These are phyloP conservation scores for Botia almorhae DNA, from an alignment of 2,797 vertebrate genomes.

Conservation along the genomic window DNA sequence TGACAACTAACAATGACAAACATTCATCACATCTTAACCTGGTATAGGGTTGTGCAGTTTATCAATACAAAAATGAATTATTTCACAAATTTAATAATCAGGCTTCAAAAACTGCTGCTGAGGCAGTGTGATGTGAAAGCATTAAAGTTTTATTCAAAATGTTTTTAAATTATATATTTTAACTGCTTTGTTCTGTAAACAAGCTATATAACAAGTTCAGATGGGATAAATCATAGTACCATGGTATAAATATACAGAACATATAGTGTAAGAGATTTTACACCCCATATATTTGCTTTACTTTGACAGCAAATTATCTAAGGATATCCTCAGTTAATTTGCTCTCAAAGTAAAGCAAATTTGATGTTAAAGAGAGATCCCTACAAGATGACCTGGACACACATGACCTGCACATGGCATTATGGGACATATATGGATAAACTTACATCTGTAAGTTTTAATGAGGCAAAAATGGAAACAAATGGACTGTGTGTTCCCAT, in stretches of 20 bases:
- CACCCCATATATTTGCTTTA: too few relatives aligned
- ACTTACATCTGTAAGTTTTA: constrained; percentile 44
- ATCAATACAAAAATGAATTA: too few relatives aligned
- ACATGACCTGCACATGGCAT: constrained; percentile 36
- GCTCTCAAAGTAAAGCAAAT: background rate
- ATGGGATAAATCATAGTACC: too few relatives aligned
- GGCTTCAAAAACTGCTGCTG: too few relatives aligned
- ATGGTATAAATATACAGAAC: too few relatives aligned
- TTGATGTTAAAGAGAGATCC: constrained; percentile 10
- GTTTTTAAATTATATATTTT: too few relatives aligned
- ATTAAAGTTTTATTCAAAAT: too few relatives aligned
- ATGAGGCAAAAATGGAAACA: constrained; percentile 61
- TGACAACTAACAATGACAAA: constrained; percentile 16
- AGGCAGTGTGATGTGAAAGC: too few relatives aligned
- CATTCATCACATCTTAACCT: constrained; percentile 4
- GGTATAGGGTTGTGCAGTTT: background rate
- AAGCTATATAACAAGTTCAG: too few relatives aligned
- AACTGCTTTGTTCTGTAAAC: too few relatives aligned
- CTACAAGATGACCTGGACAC: constrained; percentile 17
- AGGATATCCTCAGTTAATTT: constrained; percentile 3
- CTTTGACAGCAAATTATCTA: background rate
- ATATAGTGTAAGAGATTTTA: too few relatives aligned
- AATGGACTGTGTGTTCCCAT: constrained; percentile 53
- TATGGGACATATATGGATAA: constrained; percentile 40
- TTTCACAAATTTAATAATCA: too few relatives aligned